A percentile compares a stretch with the other conserved stretches of the same genome.
These are phyloP conservation scores for Schizopygopsis malacanthus DNA, from an alignment of 2,797 vertebrate species.

Conservation along the genomic window DNA sequence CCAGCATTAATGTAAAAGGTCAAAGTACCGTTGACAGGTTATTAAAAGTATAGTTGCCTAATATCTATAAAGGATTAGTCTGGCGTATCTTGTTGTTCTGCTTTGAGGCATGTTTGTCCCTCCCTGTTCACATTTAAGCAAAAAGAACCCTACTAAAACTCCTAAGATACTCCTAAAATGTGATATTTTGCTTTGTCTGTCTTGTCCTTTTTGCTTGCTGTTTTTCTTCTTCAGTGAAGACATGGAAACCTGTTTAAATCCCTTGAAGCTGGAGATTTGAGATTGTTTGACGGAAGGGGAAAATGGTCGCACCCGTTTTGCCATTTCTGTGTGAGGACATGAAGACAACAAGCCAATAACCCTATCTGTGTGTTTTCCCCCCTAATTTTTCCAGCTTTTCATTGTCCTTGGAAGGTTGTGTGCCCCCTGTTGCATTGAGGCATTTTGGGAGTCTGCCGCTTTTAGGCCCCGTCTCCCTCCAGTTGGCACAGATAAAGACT, in stretches of 20 bases:
- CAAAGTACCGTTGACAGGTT: not conserved
- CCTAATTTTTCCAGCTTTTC: slow-evolving; percentile 88
- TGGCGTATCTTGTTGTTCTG: not conserved
- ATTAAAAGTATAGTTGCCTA: slow-evolving; percentile 7
- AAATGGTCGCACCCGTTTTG: slow-evolving; percentile 45
- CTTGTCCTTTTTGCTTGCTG: slow-evolving; percentile 55
- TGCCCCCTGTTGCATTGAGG: slow-evolving; percentile 80
- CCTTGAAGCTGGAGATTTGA: slow-evolving; percentile 27
- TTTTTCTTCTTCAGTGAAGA: slow-evolving; percentile 53
- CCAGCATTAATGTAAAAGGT: not conserved
- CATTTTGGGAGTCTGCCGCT: slow-evolving; percentile 77
- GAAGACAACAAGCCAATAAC: slow-evolving; percentile 69
- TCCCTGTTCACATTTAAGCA: not conserved
- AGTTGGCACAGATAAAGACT: slow-evolving; percentile 87
- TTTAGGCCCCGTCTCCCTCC: slow-evolving; percentile 84
- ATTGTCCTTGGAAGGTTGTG: slow-evolving; percentile 90
- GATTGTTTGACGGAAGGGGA: slow-evolving; percentile 32
- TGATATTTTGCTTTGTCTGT: slow-evolving; percentile 41
- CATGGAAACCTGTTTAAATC: slow-evolving; percentile 33
- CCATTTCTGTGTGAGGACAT: slow-evolving; percentile 52
- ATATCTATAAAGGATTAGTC: not conserved
- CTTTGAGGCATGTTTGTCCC: not conserved
- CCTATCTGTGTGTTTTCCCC: slow-evolving; percentile 81
- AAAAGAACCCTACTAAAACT: slow-evolving; percentile 23
- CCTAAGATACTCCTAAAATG: slow-evolving; percentile 9